Percentiles rank a stretch among this genome's conserved stretches.
Conservation (phyloP, 2,888 invertebrate genomes). For the Dicyrtoma fusca region DNA sequence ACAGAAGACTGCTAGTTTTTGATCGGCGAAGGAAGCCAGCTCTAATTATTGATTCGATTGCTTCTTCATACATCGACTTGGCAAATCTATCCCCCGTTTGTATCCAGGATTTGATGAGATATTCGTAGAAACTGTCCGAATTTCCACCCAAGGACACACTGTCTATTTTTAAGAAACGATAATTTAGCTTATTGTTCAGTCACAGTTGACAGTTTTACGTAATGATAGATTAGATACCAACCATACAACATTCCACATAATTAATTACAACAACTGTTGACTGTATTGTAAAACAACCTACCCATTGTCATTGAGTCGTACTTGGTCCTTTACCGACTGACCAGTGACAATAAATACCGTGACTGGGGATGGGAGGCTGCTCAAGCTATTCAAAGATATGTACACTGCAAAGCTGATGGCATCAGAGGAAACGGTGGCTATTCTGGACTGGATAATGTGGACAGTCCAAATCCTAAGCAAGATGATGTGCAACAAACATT, state of each 20-base stretch:
- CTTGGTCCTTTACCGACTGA: conserved; percentile 94
- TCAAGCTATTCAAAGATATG: conserved; percentile 87
- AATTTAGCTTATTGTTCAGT: too few species aligned
- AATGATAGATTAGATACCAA: conserved; percentile 42
- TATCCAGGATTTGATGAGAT: conserved; percentile 90
- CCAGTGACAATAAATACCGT: conserved; percentile 92
- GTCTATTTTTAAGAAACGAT: too few species aligned
- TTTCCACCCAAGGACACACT: conserved; percentile 90
- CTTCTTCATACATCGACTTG: conserved; percentile 50
- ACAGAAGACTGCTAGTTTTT: conserved; percentile 45
- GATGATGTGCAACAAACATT: conserved; percentile 99
- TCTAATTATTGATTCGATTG: conserved; percentile 48
- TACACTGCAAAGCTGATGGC: conserved; percentile 80
- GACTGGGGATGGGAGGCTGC: conserved; percentile 96
- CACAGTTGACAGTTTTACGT: too few species aligned
- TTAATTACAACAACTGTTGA: too few species aligned
- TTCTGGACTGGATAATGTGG: conserved; percentile 92
- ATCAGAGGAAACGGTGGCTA: conserved; percentile 76
- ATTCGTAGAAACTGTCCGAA: conserved; percentile 99
- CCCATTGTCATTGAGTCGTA: conserved; percentile 94
- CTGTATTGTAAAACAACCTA: too few species aligned
- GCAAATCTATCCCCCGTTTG: conserved; percentile 73
- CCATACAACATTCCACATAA: too few species aligned
- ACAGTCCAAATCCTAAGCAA: conserved; percentile 73
- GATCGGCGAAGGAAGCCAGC: conserved; percentile 47